These are phyloP conservation scores for Zaprionus kolodkinae DNA, from an alignment of 1,140 invertebrate species.

Conservation along the genomic window DNA sequence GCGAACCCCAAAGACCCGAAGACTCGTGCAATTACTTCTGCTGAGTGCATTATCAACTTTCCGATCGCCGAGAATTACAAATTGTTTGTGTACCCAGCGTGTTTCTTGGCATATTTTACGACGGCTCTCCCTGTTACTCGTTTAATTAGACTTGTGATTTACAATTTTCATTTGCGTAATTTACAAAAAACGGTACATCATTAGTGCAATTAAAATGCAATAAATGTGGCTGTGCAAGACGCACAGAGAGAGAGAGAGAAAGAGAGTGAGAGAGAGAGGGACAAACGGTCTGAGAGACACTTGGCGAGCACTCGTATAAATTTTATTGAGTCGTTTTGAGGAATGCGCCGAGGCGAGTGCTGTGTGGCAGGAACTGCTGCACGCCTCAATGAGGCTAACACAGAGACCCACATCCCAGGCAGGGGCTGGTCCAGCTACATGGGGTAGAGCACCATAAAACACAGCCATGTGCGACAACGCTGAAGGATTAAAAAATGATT, in stretches of 20 bases:
- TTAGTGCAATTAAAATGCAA: slow-evolving; percentile 74
- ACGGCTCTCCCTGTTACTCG: slow-evolving; percentile 15
- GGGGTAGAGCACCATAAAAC: slow-evolving; percentile 52
- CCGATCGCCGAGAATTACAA: neutral
- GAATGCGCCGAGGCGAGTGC: slow-evolving; percentile 49
- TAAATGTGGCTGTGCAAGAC: slow-evolving; percentile 55
- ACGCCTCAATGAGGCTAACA: slow-evolving; percentile 48
- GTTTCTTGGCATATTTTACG: slow-evolving; percentile 33
- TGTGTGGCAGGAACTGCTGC: neutral
- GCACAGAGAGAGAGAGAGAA: neutral
- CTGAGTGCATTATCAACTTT: neutral
- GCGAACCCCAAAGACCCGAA: neutral
- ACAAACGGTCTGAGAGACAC: slow-evolving; percentile 16
- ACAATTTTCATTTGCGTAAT: slow-evolving; percentile 65
- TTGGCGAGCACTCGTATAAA: slow-evolving; percentile 64
- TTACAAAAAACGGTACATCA: slow-evolving; percentile 62
- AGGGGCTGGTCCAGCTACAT: slow-evolving; percentile 1
- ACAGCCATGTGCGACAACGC: slow-evolving; percentile 55
- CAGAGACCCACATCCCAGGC: slow-evolving; percentile 60
- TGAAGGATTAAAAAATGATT: slow-evolving; percentile 81
- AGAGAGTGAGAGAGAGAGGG: neutral
- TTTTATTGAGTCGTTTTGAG: slow-evolving; percentile 74
- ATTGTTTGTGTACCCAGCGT: slow-evolving; percentile 13
- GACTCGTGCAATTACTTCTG: neutral
- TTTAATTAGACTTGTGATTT: slow-evolving; percentile 60